Base-by-base conservation (phyloP, 2,797 vertebrate species). In the Alca torda region DNA sequence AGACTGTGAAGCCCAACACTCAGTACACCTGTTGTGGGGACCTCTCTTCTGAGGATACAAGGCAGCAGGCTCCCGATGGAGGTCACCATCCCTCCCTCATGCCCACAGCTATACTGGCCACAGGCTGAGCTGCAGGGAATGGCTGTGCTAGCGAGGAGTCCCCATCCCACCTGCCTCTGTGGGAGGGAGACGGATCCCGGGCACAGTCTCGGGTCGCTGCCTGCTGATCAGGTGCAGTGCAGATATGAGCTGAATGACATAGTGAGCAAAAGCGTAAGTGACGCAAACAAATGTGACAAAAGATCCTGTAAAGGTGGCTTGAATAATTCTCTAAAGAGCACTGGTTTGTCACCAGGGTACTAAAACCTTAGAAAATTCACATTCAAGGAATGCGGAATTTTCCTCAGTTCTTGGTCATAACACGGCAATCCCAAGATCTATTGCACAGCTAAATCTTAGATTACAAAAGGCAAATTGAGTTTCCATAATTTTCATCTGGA, bases 71-170 rank as follows among this genome's bases (percentile, higher is more conserved):
- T 87, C 72, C 21, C 73, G 45, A 4, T 8, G 41, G 56, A 74
- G 43, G 30, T 61, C 4, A 2, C 21, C 4, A 1, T 37, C 11
- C 41, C 28, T 77, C 35, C 46, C 21, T 53, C 0, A 1, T 4
- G 11, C 48, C 25, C 33, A 56, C 0, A 0, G 33, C n/a, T 31
- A 45, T 4, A 2, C 33, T 24, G 43, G 41, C 39, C 1, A 0
- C 54, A 23, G 43, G 87, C 51, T 89, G 76, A 16, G 43, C 51
- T 25, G 16, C 80, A 78, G 69, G 35, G 35, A 45, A n/a, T 0
- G 2, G 25, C 30, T 84, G 30, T 56, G 20, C 37, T 23, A 37
- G 23, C 0, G 2, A 85, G 21, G 18, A 14, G 10, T 81, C 24
- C 30, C 37, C 30, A 37, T 11, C 17, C 77, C 2, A 0, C 35